phyloP scores from a whole-genome alignment of 2,888 invertebrate genomes.

The Amiota communis region DNA sequence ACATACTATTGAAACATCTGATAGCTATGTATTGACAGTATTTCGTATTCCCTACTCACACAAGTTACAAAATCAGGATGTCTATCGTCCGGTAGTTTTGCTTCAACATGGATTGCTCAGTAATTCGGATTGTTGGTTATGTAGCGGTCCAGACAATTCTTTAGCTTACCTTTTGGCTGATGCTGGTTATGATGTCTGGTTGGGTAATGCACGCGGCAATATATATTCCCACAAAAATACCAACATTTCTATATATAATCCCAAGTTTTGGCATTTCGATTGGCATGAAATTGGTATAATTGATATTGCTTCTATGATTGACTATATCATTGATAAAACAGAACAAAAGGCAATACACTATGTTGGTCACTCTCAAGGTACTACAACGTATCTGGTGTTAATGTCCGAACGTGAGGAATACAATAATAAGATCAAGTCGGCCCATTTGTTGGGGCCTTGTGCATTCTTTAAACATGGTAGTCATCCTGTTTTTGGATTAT shows the following conservation, averaged over 20 bases:
- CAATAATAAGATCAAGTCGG: slow-evolving; percentile 64
- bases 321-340: slow-evolving; percentile 58
- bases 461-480: slow-evolving; percentile 75
- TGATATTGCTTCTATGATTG: slow-evolving; percentile 69
- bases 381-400: slow-evolving; percentile 62
- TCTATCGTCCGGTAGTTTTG: slow-evolving; percentile 68
- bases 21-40: slow-evolving; percentile 66
- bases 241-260: slow-evolving; percentile 61
- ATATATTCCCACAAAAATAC: slow-evolving; percentile 65
- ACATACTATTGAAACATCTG: slow-evolving; percentile 73
- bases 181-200: slow-evolving; percentile 71
- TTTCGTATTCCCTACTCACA: slow-evolving; percentile 68
- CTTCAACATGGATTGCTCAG: slow-evolving; percentile 75
- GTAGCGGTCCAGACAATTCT: slow-evolving; percentile 60
- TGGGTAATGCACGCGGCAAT: slow-evolving; percentile 70
- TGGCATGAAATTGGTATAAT: slow-evolving; percentile 92
- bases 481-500: slow-evolving; percentile 69
- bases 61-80: slow-evolving; percentile 61
- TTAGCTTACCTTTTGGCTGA: slow-evolving; percentile 68
- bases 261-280: slow-evolving; percentile 75
- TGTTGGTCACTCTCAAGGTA: slow-evolving; percentile 70
- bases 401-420: slow-evolving; percentile 61
- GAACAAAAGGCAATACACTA: slow-evolving; percentile 57
- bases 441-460: slow-evolving; percentile 67
- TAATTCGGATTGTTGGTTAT: slow-evolving; percentile 67